These are phyloP conservation scores for Zootermopsis nevadensis DNA, from an alignment of 2,888 invertebrate species.

Conservation along the genomic window DNA sequence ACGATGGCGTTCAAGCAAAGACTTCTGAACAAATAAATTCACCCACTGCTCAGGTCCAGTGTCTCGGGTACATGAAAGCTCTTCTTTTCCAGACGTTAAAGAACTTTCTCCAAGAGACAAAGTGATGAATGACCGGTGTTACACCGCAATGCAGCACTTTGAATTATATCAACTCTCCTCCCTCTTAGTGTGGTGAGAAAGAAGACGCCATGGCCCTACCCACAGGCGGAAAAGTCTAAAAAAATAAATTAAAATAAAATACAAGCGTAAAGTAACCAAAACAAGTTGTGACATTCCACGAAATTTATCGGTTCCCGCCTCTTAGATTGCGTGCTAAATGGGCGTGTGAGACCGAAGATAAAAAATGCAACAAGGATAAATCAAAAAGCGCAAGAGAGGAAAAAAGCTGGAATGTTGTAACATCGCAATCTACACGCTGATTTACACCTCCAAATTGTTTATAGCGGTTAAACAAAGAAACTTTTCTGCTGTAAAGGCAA, in stretches of 20 bases:
- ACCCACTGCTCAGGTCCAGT: too few species aligned
- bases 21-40: too few species aligned
- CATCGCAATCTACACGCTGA: conserved; percentile 19
- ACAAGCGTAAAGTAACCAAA: conserved; percentile 32
- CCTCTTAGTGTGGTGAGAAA: conserved; percentile 17
- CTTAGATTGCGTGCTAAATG: conserved; percentile 27
- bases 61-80: not conserved
- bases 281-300: conserved; percentile 35
- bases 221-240: not conserved
- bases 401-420: not conserved
- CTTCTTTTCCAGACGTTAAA: not conserved
- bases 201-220: conserved; percentile 14
- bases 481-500: not conserved
- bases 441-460: conserved; percentile 25
- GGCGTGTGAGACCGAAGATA: conserved; percentile 9
- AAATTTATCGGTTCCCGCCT: conserved; percentile 34
- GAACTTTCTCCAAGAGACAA: not conserved
- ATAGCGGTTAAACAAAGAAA: conserved; percentile 12
- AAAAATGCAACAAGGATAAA: conserved; percentile 1
- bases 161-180: conserved; percentile 26
- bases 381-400: not conserved
- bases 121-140: not conserved
- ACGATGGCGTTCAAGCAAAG: too few species aligned
- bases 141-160: conserved; percentile 27
- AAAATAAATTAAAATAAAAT: conserved; percentile 35